Base-by-base conservation (phyloP, 2,797 vertebrate species). In the Crenuchus spilurus region DNA sequence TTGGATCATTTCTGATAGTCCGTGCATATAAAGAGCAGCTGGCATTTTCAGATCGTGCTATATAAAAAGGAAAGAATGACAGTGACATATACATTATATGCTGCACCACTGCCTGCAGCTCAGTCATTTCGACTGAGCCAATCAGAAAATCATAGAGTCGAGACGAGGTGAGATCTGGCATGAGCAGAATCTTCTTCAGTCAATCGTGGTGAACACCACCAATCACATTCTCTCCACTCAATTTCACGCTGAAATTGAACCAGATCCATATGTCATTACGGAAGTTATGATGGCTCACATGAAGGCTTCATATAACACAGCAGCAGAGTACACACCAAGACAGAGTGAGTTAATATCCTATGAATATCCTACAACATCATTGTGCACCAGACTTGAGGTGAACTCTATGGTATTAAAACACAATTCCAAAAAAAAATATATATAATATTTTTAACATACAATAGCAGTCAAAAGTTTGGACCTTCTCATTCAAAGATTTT, bases 161-260 rank as follows among this genome's bases (percentile, higher is more conserved):
- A 22, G 31, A 16, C 9, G 57, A 70, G 37, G 28, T 11, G 65
- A 61, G 41, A 61, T 75, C 22, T 61, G 65, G 35, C 13, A 35
- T 18, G 28, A 51, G 44, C 41, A 35, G 37, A 44, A 42, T 35
- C 46, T 55, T 61, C 28, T 44, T 44, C 46, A 62, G 57, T 75
- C 66, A 7, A 18, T 18, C 35, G 11, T 24, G 35, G 24, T 6
- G 22, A 26, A 28, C 1, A 1, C 20, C 18, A 75, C 37, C 51
- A 69, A 70, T 37, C 37, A 14, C 52, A 70, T 75, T 75, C n/a
- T 61, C 65, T 62, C 22, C 48, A 69, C 57, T 63, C 41, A 30
- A 49, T 67, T 67, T 51, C 37, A 35, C 9, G 16, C 46, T 70
- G 9, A 68, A 62, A 54, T 63, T 28, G 60, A 28, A 44, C 6